phyloP scores from a whole-genome alignment of 2,888 invertebrate species.

The Rhyacophila evoluta region DNA sequence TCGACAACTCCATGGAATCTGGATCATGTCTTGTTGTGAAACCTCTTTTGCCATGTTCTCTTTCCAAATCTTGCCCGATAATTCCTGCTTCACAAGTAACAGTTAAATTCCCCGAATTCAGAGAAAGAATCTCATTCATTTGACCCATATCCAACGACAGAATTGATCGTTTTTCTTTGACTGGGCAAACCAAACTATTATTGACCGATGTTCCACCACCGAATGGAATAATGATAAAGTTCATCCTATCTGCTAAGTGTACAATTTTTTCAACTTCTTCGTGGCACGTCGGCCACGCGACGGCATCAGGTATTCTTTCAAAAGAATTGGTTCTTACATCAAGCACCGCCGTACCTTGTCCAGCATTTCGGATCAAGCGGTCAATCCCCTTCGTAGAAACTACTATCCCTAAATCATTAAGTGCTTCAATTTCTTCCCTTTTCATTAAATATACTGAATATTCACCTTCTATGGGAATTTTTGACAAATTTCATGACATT shows the following conservation, averaged over 20 bases:
- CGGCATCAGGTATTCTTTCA: slow-evolving; percentile 90
- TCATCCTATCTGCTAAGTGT: slow-evolving; percentile 76
- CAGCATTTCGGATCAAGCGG: slow-evolving; percentile 88
- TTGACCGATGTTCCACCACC: slow-evolving; percentile 96
- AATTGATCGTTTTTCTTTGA: slow-evolving; percentile 82
- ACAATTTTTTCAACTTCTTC: slow-evolving; percentile 88
- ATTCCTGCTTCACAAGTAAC: slow-evolving; percentile 91
- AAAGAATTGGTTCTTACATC: slow-evolving; percentile 79
- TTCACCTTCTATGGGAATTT: slow-evolving; percentile 67
- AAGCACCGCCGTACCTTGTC: slow-evolving; percentile 93
- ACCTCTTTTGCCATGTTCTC: slow-evolving; percentile 81
- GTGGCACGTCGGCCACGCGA: slow-evolving; percentile 91
- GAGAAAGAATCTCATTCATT: slow-evolving; percentile 95
- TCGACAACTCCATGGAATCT: slow-evolving; percentile 97
- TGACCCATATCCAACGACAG: slow-evolving; percentile 93
- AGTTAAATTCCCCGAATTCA: slow-evolving; percentile 86
- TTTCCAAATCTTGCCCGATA: slow-evolving; percentile 93
- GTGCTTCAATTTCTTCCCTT: slow-evolving; percentile 60
- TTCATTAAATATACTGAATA: slow-evolving; percentile 70
- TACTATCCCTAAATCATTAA: slow-evolving; percentile 69
- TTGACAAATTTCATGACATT: slow-evolving; percentile 2
- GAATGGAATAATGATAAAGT: slow-evolving; percentile 90
- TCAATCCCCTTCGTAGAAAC: slow-evolving; percentile 83
- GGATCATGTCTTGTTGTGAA: slow-evolving; percentile 97
- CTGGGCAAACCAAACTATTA: slow-evolving; percentile 87